Base-by-base conservation (phyloP, 2,797 vertebrate species). In the Acanthurus lineatus region DNA sequence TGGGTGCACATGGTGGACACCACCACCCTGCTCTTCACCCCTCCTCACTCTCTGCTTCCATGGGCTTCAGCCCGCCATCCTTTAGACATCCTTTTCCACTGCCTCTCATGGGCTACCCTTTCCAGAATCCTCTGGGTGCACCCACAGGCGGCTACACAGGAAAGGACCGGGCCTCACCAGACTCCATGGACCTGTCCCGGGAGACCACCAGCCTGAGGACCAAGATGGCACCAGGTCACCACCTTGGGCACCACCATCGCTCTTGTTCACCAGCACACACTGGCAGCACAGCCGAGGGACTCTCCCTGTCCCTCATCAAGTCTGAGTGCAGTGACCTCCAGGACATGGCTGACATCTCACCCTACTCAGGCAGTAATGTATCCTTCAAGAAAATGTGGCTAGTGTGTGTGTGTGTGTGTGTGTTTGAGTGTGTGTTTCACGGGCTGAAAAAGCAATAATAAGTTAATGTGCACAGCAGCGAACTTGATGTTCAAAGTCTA, bases 311-410 rank as follows among this genome's bases (percentile, higher is more conserved):
- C 42, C 97, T 99, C 90, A 98, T 99, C 93, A 99, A 99, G 92
- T 99, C 98, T 0, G 98, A 99, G 94, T 99, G 97, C 14, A 95
- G 97, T 0, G 98, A 99, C 89, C 96, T 99, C 82, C 97, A 98
- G 94, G 98, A 99, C 94, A 98, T 99, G 97, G 96, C 97, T 0
- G 98, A 99, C 93, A 98, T 98, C 94, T 99, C 98, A 6, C 97
- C 97, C 86, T 99, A 98, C 93, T 98, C 98, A 85, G 97, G 97
- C 94, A 98, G 97, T 96, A 98, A 97, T 94, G 97, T 99, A 99
- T 99, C 98, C 98, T 99, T 96, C 81, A 42, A 78, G 25, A 67
- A 73, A 49, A 57, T 60, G 4, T 59, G 11, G 2, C 9, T 69
- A 14, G 2, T 38, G 42, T 17, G 44, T 25, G 47, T 44, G 44